These are phyloP conservation scores for Brachyrhaphis roseni DNA, from an alignment of 2,797 vertebrate species.

Conservation along the genomic window DNA sequence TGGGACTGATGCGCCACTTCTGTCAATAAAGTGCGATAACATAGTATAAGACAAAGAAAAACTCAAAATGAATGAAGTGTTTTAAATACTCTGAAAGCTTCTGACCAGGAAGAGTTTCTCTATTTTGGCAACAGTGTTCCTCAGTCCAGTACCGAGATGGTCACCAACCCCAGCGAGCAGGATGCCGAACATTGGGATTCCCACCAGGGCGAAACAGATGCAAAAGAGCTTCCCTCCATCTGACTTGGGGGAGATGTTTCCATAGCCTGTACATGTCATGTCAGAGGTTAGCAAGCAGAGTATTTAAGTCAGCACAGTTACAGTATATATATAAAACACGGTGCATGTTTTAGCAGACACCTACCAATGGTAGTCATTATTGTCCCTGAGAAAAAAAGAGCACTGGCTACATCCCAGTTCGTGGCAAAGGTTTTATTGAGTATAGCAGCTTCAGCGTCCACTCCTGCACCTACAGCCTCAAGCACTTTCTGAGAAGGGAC, in stretches of 20 bases:
- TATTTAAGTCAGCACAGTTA: slow-evolving; percentile 1
- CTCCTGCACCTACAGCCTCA: slow-evolving; percentile 81
- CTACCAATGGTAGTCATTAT: slow-evolving; percentile 93
- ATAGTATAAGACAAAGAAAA: slow-evolving; percentile 9
- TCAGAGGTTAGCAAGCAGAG: background rate
- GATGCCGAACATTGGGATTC: slow-evolving; percentile 91
- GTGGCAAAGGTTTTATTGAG: slow-evolving; percentile 77
- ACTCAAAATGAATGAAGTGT: background rate
- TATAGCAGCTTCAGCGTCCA: slow-evolving; percentile 69
- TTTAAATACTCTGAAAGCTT: slow-evolving; percentile 8
- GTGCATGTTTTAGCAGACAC: slow-evolving; percentile 14
- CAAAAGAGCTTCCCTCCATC: slow-evolving; percentile 89
- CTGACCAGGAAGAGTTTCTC: slow-evolving; percentile 91
- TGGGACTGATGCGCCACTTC: slow-evolving; percentile 90
- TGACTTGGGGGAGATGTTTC: slow-evolving; percentile 90
- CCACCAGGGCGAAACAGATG: slow-evolving; percentile 90
- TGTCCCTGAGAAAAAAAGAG: slow-evolving; percentile 95
- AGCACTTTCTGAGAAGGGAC: slow-evolving; percentile 80
- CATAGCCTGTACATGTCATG: slow-evolving; percentile 82
- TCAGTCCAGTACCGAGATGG: slow-evolving; percentile 88
- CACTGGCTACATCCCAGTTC: slow-evolving; percentile 89
- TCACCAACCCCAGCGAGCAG: slow-evolving; percentile 90
- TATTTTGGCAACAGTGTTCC: slow-evolving; percentile 85
- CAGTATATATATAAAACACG: background rate
- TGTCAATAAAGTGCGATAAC: slow-evolving; percentile 57